Conservation (phyloP, 2,888 invertebrate species). For the Hofmannophila pseudospretella region DNA sequence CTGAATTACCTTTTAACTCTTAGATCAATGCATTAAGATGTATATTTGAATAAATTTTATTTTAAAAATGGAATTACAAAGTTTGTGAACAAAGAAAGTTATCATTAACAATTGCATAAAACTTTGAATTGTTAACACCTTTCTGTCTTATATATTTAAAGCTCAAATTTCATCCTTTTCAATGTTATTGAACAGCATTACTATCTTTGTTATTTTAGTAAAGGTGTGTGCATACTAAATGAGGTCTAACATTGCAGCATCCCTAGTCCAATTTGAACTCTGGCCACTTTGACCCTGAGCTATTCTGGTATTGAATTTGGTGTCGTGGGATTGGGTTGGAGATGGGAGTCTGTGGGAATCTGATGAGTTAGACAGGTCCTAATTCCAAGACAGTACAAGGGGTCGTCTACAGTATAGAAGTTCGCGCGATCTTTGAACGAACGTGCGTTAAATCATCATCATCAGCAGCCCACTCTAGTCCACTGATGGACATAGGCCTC, state of each 20-base stretch:
- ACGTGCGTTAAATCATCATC: too few species aligned
- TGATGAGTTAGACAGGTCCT: not conserved
- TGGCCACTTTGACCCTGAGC: conserved; percentile 61
- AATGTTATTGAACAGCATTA: not conserved
- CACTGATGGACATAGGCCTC: too few species aligned
- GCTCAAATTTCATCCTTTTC: not conserved
- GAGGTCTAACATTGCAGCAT: conserved; percentile 60
- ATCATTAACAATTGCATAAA: not conserved
- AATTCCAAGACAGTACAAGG: not conserved
- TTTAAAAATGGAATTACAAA: not conserved
- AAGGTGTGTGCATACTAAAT: conserved; percentile 74
- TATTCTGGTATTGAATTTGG: conserved; percentile 44
- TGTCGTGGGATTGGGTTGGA: conserved; percentile 58
- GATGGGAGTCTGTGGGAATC: conserved; percentile 64
- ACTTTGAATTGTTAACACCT: not conserved
- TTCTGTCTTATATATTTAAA: not conserved
- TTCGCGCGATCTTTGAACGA: too few species aligned
- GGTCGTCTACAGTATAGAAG: too few species aligned
- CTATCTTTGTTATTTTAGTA: conserved; percentile 32
- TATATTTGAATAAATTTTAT: conserved; percentile 17
- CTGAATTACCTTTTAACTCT: conserved; percentile 10
- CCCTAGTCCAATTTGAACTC: conserved; percentile 63
- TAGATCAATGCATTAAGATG: conserved; percentile 21
- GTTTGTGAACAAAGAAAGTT: not conserved
- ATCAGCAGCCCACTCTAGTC: too few species aligned